A percentile compares a stretch with the other conserved stretches of the same genome.
Evolutionary conservation across 1,140 invertebrate genomes (phyloP).

Genomic region (Protaetia brevitarsis): DNA sequence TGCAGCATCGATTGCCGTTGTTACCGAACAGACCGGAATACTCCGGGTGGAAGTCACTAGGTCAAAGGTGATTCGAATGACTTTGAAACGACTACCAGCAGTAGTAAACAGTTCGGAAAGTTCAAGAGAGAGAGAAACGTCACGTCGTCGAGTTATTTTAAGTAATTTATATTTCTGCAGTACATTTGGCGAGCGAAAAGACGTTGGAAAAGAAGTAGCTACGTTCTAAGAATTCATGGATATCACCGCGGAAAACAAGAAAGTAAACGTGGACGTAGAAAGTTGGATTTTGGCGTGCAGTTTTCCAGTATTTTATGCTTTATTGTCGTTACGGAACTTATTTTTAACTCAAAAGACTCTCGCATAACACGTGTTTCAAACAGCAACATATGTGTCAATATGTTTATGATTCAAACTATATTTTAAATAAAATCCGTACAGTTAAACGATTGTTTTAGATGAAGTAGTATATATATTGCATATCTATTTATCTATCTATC

Average conservation of each 20-base stretch:
- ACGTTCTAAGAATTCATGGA: background rate
- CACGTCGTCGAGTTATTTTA: background rate
- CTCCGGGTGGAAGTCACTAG: background rate
- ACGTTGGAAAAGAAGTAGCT: background rate
- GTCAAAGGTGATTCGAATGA: background rate
- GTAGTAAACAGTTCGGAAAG: constrained; percentile 10
- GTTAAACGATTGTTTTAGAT: no score
- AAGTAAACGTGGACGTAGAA: no score
- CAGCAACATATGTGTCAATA: no score
- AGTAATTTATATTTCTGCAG: constrained; percentile 10
- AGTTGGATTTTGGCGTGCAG: no score
- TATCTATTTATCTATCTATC: no score
- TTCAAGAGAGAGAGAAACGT: constrained; percentile 3
- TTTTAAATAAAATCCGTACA: no score
- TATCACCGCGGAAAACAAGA: background rate
- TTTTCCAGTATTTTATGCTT: no score
- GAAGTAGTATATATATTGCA: no score
- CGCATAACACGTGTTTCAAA: no score
- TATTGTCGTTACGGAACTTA: no score
- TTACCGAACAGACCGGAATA: background rate
- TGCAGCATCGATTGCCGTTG: background rate
- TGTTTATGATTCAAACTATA: no score
- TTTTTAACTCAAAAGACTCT: no score
- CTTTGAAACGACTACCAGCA: constrained; percentile 11
- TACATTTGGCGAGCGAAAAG: background rate